A percentile compares a stretch with the other conserved stretches of the same genome.
These are phyloP conservation scores for Chaetophractus vellerosus DNA, from an alignment of 2,797 vertebrate species.

Conservation along the genomic window DNA sequence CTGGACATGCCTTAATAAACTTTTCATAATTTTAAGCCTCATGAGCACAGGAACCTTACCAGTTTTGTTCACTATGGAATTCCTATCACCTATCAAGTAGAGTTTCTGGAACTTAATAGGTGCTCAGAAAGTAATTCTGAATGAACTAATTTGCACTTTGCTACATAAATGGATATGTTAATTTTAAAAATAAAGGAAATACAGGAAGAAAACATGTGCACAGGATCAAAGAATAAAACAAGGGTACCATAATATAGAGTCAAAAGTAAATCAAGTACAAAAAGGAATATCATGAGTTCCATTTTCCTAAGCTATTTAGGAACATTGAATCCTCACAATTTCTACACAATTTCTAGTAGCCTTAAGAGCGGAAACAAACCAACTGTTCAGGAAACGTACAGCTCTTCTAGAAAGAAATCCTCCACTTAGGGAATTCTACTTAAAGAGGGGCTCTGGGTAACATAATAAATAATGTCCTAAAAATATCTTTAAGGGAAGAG, in stretches of 20 bases:
- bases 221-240: background rate
- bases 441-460: background rate
- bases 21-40: background rate
- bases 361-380: background rate
- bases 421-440: background rate
- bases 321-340: background rate
- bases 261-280: background rate
- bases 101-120: background rate
- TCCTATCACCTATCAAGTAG: background rate
- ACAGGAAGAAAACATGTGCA: background rate
- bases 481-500: slow-evolving; percentile 7
- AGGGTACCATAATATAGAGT: background rate
- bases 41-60: background rate
- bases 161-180: background rate
- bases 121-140: slow-evolving; percentile 20
- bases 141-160: background rate
- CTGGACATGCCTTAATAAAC: background rate
- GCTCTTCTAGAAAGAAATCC: background rate
- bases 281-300: background rate
- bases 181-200: slow-evolving; percentile 55
- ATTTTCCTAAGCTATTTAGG: slow-evolving; percentile 5
- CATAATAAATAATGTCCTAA: background rate
- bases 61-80: background rate
- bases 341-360: background rate
- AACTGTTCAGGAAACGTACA: background rate